Conservation (phyloP, 2,888 invertebrate species). For the Kryphioiulus occultus region DNA sequence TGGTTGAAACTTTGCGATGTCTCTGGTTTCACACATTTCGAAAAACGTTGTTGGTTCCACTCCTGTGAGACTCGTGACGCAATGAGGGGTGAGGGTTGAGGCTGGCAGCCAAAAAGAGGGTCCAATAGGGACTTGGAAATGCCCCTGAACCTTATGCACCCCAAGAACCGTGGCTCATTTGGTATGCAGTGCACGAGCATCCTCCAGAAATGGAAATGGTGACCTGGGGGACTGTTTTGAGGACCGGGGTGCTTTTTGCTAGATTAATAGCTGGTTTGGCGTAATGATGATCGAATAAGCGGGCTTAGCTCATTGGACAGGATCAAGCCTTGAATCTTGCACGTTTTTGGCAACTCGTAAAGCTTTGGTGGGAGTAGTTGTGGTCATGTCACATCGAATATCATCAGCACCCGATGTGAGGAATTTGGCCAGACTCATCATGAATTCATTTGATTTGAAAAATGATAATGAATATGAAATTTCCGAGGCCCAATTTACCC, state of each 20-base stretch:
- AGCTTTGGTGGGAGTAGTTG: background rate
- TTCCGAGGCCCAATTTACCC: too few relatives aligned
- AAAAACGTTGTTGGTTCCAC: background rate
- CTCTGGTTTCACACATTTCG: too few relatives aligned
- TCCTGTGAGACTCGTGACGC: background rate
- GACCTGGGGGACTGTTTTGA: background rate
- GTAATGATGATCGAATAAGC: constrained; percentile 17
- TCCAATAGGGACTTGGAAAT: background rate
- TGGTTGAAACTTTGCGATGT: too few relatives aligned
- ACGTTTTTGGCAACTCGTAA: background rate
- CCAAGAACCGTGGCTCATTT: background rate
- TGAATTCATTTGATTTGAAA: background rate
- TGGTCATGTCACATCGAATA: background rate
- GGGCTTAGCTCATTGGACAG: background rate
- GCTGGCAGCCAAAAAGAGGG: too few relatives aligned
- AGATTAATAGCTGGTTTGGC: constrained; percentile 1
- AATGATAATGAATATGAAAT: background rate
- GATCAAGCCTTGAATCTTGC: constrained; percentile 6
- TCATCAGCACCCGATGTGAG: background rate
- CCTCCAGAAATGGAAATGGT: background rate
- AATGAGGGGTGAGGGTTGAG: background rate
- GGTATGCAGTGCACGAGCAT: background rate
- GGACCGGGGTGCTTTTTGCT: background rate
- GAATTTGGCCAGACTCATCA: background rate
- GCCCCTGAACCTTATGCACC: constrained; percentile 27